phyloP scores from a whole-genome alignment of 2,888 invertebrate genomes.

The Spodoptera picta region DNA sequence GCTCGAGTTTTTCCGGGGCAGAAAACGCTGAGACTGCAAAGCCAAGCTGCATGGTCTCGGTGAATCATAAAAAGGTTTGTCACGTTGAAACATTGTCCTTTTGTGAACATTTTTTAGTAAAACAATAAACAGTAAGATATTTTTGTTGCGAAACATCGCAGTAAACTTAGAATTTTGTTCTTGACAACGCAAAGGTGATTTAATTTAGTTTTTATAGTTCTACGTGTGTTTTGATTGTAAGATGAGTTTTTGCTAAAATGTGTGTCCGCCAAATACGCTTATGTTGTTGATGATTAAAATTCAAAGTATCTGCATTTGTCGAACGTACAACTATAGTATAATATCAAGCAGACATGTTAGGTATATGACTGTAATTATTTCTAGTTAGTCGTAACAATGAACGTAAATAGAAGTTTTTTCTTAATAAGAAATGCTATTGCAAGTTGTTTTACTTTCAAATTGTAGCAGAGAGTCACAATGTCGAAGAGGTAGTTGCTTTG shows the following conservation, averaged over 20 bases:
- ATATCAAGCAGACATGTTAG: too few relatives aligned
- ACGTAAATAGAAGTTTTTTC: too few relatives aligned
- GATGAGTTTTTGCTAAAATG: too few relatives aligned
- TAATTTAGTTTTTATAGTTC: slow-evolving; percentile 44
- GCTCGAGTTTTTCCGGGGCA: slow-evolving; percentile 52
- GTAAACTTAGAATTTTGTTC: slow-evolving; percentile 23
- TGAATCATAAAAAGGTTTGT: slow-evolving; percentile 52
- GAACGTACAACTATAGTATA: too few relatives aligned
- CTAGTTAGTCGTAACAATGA: too few relatives aligned
- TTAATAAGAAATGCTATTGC: slow-evolving; percentile 25
- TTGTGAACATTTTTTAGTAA: slow-evolving; percentile 48
- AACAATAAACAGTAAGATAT: slow-evolving; percentile 44
- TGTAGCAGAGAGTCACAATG: slow-evolving; percentile 38
- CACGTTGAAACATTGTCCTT: slow-evolving; percentile 44
- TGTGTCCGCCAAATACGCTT: too few relatives aligned
- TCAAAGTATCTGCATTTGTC: too few relatives aligned
- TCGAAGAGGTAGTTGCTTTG: slow-evolving; percentile 55
- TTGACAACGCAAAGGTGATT: slow-evolving; percentile 42
- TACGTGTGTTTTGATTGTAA: slow-evolving; percentile 52
- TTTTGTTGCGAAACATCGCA: slow-evolving; percentile 20
- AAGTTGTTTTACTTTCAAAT: slow-evolving; percentile 28
- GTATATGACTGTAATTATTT: too few relatives aligned
- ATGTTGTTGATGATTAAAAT: too few relatives aligned
- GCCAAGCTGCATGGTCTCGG: slow-evolving; percentile 46
- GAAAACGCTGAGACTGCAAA: slow-evolving; percentile 47